Conservation (phyloP, 2,888 invertebrate species). For the Harpagoxenus sublaevis region DNA sequence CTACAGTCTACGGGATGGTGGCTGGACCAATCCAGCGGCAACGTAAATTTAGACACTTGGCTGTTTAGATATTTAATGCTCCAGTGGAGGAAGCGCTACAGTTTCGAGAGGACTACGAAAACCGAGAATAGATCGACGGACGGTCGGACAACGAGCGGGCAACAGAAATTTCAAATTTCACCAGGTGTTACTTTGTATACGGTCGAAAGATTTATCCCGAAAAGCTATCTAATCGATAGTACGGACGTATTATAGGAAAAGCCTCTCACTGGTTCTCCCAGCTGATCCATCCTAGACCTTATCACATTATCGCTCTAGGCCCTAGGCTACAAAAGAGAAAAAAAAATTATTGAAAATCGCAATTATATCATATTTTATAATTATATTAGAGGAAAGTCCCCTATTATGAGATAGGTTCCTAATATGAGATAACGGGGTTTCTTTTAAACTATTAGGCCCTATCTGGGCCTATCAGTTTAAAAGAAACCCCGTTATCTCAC, state of each 20-base stretch:
- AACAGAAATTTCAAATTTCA: not conserved
- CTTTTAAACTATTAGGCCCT: too few species aligned
- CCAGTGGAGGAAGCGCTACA: not conserved
- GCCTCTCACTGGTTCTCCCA: not conserved
- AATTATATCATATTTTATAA: not conserved
- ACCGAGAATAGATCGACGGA: not conserved
- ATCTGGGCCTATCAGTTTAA: too few species aligned
- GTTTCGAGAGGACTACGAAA: not conserved
- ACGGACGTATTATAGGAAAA: not conserved
- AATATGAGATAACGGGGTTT: too few species aligned
- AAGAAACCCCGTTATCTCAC: too few species aligned
- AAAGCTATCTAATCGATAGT: slow-evolving; percentile 9
- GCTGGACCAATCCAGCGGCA: not conserved
- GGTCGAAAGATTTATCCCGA: slow-evolving; percentile 1
- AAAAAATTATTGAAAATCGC: not conserved
- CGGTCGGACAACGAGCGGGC: not conserved
- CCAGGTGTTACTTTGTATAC: slow-evolving; percentile 6
- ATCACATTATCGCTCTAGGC: not conserved
- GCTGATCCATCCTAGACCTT: not conserved
- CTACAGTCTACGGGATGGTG: too few species aligned
- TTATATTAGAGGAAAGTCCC: too few species aligned
- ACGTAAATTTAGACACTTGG: slow-evolving; percentile 7
- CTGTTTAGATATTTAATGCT: not conserved
- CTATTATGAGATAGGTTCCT: too few species aligned
- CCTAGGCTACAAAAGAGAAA: not conserved